Conservation (phyloP, 92 coral and sea anemone genomes). For the Parazoanthus darwini region DNA sequence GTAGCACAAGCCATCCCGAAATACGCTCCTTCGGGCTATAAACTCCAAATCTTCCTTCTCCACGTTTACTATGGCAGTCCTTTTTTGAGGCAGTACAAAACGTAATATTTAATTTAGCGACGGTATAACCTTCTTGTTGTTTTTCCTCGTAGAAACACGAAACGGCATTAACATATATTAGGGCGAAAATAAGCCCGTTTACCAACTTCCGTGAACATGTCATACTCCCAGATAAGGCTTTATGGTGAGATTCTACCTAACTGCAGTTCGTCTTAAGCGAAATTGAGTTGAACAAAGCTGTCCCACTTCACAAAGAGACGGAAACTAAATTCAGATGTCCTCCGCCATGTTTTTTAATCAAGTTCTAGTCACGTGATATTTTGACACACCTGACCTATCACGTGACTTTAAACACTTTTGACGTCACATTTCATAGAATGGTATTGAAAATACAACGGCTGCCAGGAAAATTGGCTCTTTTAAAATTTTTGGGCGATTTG, state of each 20-base stretch:
- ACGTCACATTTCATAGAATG: neutral
- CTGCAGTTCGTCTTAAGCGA: neutral
- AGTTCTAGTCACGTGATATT: conserved; percentile 4
- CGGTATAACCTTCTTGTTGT: conserved; percentile 54
- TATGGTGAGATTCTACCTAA: neutral
- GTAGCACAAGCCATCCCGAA: conserved; percentile 74
- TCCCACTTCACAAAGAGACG: neutral
- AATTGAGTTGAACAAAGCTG: conserved; percentile 8
- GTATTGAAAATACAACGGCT: no score
- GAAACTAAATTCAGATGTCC: neutral
- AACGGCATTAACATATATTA: conserved; percentile 34
- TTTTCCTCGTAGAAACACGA: conserved; percentile 78
- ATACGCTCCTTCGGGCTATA: conserved; percentile 66
- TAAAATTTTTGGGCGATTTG: no score
- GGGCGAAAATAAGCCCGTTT: conserved; percentile 28
- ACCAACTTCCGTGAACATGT: conserved; percentile 18
- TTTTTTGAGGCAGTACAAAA: conserved; percentile 56
- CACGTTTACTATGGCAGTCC: conserved; percentile 46
- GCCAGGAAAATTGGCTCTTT: no score
- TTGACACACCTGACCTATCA: conserved; percentile 27
- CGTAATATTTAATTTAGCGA: conserved; percentile 75
- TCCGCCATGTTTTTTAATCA: conserved; percentile 37
- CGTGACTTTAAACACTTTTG: neutral
- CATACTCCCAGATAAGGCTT: conserved; percentile 29
- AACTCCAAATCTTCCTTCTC: conserved; percentile 66